These are phyloP conservation scores for Patagioenas fasciata DNA, from an alignment of 2,113 vertebrate species.

Conservation along the genomic window DNA sequence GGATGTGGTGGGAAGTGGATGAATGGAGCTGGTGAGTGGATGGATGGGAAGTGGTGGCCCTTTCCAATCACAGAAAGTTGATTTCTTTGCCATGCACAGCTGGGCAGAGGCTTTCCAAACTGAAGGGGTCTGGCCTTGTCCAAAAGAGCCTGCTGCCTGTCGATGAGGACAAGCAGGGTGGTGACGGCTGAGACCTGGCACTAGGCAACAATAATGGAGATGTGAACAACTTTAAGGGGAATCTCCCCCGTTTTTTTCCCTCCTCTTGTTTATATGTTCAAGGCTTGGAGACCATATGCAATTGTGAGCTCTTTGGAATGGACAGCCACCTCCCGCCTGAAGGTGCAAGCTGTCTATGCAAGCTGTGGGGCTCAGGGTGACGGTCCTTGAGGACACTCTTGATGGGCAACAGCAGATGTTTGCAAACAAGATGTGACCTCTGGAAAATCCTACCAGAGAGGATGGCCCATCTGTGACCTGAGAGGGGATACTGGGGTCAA, in stretches of 20 bases:
- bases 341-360: not conserved
- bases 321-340: not conserved
- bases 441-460: not conserved
- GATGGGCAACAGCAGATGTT: not conserved
- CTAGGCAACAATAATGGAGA: not conserved
- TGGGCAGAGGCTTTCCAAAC: not conserved
- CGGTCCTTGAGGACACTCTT: not conserved
- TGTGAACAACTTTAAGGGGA: not conserved
- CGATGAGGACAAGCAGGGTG: not conserved
- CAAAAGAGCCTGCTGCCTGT: not conserved
- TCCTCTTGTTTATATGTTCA: not conserved
- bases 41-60: not conserved
- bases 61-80: not conserved
- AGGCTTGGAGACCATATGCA: not conserved
- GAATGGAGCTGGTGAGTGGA: not conserved
- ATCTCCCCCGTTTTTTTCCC: not conserved
- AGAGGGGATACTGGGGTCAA: not conserved
- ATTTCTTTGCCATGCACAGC: not conserved
- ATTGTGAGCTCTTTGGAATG: not conserved
- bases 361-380: not conserved
- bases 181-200: not conserved
- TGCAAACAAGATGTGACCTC: not conserved
- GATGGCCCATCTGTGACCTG: not conserved
- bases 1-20: not conserved
- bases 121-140: not conserved